Evolutionary conservation across 2,888 invertebrate genomes (phyloP), one percentile per base, ranked within the genome.

Genomic region (Biston stratarius): DNA sequence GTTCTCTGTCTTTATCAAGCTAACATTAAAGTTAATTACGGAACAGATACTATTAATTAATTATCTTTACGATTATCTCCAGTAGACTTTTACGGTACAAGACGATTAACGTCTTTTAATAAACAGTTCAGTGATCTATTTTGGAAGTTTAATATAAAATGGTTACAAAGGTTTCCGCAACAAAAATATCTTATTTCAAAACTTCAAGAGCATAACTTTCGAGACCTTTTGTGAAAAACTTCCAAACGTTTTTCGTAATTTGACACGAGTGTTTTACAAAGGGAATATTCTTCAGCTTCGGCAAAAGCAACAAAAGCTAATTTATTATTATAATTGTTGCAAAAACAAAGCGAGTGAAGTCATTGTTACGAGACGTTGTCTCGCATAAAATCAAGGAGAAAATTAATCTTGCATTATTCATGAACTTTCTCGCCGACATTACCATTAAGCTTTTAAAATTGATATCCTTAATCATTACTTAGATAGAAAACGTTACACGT

Each of bases 351-450:
- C 40, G 14, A 49, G 36, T 15, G 14, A 45, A 40, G 12, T 47
- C 47, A 47, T 65, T 56, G 55, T 64, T 40, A 11, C 34, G 8
- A 49, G 9, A 61, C 47, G 57, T 24, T 45, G 57, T 38, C 42
- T 52, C 52, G 66, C 66, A 66, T 66, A 66, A 52, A 55, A 40
- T 58, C 14, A 40, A 11, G 47, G 66, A 36, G 66, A 61, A 66
- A 61, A 11, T 36, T 0, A 9, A 48, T 8, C 2, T 38, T 38
- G 38, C 38, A 38, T 38, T 38, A 38, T 38, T 38, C 38, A 9
- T 8, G 38, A 38, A 58, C 34, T 58, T 66, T 61, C 61, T 0
- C 12, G 24, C 14, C 15, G 8, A 34, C 53, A 40, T 42, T 45
- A 44, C 36, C 36, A 24, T 57, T 38, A 45, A 44, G 6, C 12